Conservation (phyloP, 2,797 vertebrate genomes). For the Ceryle rudis region DNA sequence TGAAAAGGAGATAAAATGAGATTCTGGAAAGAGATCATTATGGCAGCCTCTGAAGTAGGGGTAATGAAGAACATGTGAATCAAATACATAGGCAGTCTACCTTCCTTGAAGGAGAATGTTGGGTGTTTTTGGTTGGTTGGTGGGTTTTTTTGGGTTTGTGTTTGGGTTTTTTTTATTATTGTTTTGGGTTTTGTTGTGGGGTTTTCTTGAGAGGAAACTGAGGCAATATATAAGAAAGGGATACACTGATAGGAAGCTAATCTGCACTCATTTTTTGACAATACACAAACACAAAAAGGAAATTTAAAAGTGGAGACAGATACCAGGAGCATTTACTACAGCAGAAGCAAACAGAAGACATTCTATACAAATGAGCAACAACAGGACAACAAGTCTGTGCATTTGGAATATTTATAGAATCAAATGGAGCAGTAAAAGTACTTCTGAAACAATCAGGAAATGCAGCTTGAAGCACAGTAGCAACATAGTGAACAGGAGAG, state of each 20-base stretch:
- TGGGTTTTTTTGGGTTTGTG: too few relatives aligned
- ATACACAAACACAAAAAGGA: background rate
- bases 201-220: background rate
- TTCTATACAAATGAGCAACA: background rate
- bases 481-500: background rate
- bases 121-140: too few relatives aligned
- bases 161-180: too few relatives aligned
- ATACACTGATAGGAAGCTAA: background rate
- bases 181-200: too few relatives aligned
- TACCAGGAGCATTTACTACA: background rate
- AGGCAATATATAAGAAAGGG: background rate
- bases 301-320: background rate
- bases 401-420: background rate
- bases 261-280: background rate
- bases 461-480: background rate
- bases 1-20: background rate
- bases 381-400: background rate
- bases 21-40: background rate
- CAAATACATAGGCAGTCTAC: background rate
- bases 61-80: background rate
- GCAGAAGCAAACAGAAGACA: background rate
- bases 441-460: background rate
- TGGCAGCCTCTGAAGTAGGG: background rate
- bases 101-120: background rate
- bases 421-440: background rate